Conservation (phyloP, 1,140 invertebrate genomes). For the Pachypsylla venusta region DNA sequence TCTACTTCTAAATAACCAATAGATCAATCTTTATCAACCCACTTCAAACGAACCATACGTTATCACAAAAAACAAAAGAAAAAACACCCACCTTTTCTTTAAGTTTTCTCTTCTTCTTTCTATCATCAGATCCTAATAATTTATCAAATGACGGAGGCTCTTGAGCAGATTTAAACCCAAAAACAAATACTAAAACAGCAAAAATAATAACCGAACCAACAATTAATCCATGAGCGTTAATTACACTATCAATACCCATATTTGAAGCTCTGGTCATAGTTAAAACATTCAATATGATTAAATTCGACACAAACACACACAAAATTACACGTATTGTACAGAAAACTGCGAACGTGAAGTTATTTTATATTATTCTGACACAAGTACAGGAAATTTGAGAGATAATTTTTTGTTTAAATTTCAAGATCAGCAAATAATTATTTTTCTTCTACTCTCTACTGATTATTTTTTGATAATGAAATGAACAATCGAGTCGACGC, state of each 20-base stretch:
- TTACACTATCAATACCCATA: not conserved
- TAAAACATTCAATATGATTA: not conserved
- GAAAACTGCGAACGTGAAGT: not conserved
- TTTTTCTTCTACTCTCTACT: not conserved
- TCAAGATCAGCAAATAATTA: not conserved
- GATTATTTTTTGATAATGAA: not conserved
- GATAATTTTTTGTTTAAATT: not conserved
- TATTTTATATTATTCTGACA: not conserved
- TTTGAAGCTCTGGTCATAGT: not conserved
- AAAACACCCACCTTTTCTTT: slow-evolving; percentile 48
- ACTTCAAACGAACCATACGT: not conserved
- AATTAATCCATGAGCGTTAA: slow-evolving; percentile 39
- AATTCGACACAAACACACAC: not conserved
- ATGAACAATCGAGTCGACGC: not conserved
- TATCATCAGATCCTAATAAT: slow-evolving; percentile 37
- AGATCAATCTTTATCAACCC: no score
- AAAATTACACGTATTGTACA: not conserved
- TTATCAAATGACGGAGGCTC: slow-evolving; percentile 55
- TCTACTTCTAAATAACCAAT: no score
- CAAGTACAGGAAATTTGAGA: not conserved
- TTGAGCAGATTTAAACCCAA: slow-evolving; percentile 54
- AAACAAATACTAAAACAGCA: slow-evolving; percentile 49
- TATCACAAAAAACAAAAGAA: slow-evolving; percentile 5
- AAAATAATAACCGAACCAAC: slow-evolving; percentile 31
- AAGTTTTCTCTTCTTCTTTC: slow-evolving; percentile 50